Percentiles rank a stretch among this genome's conserved stretches.
These are phyloP conservation scores for Amphiprion ocellaris DNA, from an alignment of 2,113 vertebrate genomes.

Conservation along the genomic window DNA sequence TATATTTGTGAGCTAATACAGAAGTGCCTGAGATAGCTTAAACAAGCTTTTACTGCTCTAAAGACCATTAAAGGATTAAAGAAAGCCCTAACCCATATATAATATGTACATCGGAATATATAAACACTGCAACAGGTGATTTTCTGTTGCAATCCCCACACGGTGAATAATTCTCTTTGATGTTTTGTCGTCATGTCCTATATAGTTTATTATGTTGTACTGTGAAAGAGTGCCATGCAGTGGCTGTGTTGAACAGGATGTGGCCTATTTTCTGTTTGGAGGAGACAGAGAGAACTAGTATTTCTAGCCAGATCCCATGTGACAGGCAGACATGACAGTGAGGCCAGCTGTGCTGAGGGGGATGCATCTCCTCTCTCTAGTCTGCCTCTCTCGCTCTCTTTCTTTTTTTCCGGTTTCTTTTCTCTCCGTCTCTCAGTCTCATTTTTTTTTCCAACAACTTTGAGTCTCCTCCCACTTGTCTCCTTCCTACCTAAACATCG, in stretches of 20 bases:
- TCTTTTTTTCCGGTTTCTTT: not conserved
- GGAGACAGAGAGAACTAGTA: constrained; percentile 44
- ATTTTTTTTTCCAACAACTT: not conserved
- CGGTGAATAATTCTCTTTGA: constrained; percentile 51
- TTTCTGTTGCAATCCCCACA: constrained; percentile 7
- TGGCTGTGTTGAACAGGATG: constrained; percentile 40
- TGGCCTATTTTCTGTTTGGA: constrained; percentile 62
- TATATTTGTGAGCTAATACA: too few species aligned
- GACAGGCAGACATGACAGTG: constrained; percentile 61
- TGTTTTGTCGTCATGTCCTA: not conserved
- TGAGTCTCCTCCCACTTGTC: constrained; percentile 5
- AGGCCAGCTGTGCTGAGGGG: constrained; percentile 45
- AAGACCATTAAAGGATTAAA: not conserved
- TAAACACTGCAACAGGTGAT: constrained; percentile 12
- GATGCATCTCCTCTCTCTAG: constrained; percentile 38
- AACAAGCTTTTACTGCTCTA: not conserved
- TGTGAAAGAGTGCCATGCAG: constrained; percentile 50
- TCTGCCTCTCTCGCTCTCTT: constrained; percentile 20
- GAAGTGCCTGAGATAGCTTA: not conserved
- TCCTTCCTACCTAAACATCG: not conserved
- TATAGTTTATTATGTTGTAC: constrained; percentile 14
- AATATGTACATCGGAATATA: not conserved
- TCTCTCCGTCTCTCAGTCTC: constrained; percentile 2
- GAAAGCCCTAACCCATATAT: too few species aligned
- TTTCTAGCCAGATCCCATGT: constrained; percentile 58